Evolutionary conservation across 53 echinoderm and acorn worm genomes (phyloP).

Genomic region (Paracentrotus lividus): DNA sequence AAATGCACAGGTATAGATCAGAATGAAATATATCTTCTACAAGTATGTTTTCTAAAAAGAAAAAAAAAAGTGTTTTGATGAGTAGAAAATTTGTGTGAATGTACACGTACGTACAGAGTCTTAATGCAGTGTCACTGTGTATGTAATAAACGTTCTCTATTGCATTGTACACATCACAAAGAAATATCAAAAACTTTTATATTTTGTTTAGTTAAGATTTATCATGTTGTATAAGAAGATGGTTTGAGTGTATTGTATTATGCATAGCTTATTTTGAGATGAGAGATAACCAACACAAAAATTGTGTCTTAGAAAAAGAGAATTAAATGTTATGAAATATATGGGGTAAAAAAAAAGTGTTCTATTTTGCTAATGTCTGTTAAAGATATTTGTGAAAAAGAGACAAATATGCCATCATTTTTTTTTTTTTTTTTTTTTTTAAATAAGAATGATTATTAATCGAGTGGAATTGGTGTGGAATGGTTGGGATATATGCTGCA

Average conservation of each 20-base stretch:
- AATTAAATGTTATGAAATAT: constrained; percentile 53
- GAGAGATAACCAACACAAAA: constrained; percentile 13
- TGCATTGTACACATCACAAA: constrained; percentile 13
- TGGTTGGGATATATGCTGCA: constrained; percentile 51
- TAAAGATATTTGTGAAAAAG: neutral
- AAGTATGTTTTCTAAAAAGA: constrained; percentile 11
- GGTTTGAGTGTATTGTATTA: constrained; percentile 46
- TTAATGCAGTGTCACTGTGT: constrained; percentile 40
- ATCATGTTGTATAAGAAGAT: constrained; percentile 13
- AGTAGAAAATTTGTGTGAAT: constrained; percentile 6
- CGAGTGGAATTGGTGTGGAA: neutral
- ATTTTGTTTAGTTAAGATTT: constrained; percentile 61
- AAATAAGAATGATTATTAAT: neutral
- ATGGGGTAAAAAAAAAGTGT: neutral
- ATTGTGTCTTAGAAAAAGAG: constrained; percentile 56
- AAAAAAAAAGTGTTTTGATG: constrained; percentile 47
- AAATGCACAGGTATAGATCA: constrained; percentile 57
- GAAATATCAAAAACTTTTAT: constrained; percentile 54
- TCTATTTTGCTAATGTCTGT: constrained; percentile 63
- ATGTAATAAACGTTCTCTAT: neutral
- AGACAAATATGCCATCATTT: neutral
- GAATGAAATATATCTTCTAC: constrained; percentile 37
- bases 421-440: neutral
- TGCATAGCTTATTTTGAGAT: constrained; percentile 28
- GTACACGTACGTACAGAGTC: neutral